phyloP scores from a whole-genome alignment of 2,888 invertebrate genomes.

The Podotricha telesiphe region DNA sequence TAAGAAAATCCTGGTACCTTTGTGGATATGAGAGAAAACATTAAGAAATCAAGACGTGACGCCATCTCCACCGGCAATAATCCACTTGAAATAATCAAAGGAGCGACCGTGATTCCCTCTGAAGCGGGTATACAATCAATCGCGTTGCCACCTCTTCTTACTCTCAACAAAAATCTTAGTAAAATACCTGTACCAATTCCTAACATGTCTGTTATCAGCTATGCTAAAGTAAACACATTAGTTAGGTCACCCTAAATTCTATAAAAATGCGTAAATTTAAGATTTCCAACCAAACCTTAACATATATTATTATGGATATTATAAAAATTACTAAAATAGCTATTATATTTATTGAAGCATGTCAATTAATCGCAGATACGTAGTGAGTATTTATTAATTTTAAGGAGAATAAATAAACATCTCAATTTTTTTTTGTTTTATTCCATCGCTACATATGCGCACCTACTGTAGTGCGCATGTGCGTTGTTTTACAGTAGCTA shows the following conservation, averaged over 20 bases:
- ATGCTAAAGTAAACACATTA: conserved; percentile 69
- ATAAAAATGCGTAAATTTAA: too few species aligned
- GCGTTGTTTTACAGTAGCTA: conserved; percentile 13
- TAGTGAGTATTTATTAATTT: conserved; percentile 4
- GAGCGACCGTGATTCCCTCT: conserved; percentile 61
- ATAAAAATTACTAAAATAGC: not conserved
- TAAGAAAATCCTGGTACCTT: conserved; percentile 26
- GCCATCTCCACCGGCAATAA: conserved; percentile 40
- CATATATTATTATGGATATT: not conserved
- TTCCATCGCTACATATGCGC: conserved; percentile 1
- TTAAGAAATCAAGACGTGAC: conserved; percentile 50
- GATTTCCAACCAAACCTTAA: too few species aligned
- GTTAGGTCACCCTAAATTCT: conserved; percentile 46
- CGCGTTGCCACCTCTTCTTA: conserved; percentile 62
- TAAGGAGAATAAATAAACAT: conserved; percentile 2
- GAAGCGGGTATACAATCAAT: conserved; percentile 64
- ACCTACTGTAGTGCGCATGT: conserved; percentile 17
- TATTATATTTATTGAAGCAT: not conserved
- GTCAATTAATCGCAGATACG: not conserved
- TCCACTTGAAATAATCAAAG: conserved; percentile 58
- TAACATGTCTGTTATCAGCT: conserved; percentile 71
- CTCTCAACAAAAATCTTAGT: conserved; percentile 66
- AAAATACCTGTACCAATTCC: conserved; percentile 73
- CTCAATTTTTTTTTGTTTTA: conserved; percentile 4
- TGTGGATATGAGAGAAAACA: conserved; percentile 4